These are phyloP conservation scores for Apotomis turbidana DNA, from an alignment of 2,888 invertebrate species.

Conservation along the genomic window DNA sequence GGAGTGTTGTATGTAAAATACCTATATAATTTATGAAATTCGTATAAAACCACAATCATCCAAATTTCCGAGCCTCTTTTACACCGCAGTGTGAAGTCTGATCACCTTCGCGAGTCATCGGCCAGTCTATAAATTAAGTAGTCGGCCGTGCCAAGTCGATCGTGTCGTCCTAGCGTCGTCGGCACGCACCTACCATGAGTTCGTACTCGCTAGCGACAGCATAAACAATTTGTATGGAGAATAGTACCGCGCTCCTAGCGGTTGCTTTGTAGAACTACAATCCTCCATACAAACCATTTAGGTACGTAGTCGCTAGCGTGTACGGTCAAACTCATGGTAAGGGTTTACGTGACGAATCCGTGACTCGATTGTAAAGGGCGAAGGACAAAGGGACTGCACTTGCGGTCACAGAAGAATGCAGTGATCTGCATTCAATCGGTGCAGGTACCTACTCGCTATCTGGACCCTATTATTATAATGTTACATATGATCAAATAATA, in stretches of 20 bases:
- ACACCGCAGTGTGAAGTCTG: background rate
- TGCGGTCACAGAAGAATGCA: background rate
- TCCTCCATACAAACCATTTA: too few relatives aligned
- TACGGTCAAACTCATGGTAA: too few relatives aligned
- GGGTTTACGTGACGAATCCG: background rate
- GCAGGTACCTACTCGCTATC: too few relatives aligned
- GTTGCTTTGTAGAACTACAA: too few relatives aligned
- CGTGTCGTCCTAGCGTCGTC: background rate
- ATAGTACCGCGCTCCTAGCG: too few relatives aligned
- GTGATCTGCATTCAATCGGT: background rate
- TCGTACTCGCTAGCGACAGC: too few relatives aligned
- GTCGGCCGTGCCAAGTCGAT: slow-evolving; percentile 18
- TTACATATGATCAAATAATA: too few relatives aligned
- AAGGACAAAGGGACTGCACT: background rate
- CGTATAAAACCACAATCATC: too few relatives aligned
- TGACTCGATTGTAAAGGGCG: background rate
- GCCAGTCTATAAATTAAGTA: background rate
- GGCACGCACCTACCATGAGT: too few relatives aligned
- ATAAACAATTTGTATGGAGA: too few relatives aligned
- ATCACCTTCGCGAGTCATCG: slow-evolving; percentile 10
- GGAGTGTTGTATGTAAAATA: background rate
- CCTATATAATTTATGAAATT: background rate
- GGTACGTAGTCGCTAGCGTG: too few relatives aligned
- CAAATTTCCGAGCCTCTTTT: background rate
- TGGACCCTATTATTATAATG: too few relatives aligned